Conservation (phyloP, 1,140 invertebrate species). For the Leptopilina clavipes region DNA sequence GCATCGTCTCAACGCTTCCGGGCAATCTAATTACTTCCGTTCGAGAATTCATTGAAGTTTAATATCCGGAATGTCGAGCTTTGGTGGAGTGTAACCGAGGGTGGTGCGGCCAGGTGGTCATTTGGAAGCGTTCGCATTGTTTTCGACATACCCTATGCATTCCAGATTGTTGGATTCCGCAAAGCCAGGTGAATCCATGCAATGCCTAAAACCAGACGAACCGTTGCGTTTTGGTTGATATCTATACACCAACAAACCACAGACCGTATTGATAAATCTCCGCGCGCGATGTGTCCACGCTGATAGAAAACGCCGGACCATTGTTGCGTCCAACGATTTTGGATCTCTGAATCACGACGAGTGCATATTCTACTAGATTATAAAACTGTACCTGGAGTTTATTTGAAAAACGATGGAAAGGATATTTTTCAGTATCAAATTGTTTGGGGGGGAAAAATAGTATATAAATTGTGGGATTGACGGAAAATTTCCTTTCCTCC, state of each 20-base stretch:
- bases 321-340: conserved; percentile 52
- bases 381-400: background rate
- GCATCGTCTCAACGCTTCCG: conserved; percentile 43
- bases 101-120: conserved; percentile 59
- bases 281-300: conserved; percentile 51
- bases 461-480: no score
- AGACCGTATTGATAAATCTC: conserved; percentile 55
- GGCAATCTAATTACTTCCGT: conserved; percentile 69
- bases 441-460: no score
- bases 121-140: conserved; percentile 59
- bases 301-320: conserved; percentile 57
- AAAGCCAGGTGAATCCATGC: conserved; percentile 62
- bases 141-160: conserved; percentile 53
- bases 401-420: background rate
- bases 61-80: conserved; percentile 63
- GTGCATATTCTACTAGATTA: background rate
- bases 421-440: no score
- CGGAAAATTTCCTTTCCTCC: no score
- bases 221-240: conserved; percentile 36
- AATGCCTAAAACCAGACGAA: conserved; percentile 53
- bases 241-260: conserved; percentile 40
- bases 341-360: conserved; percentile 45
- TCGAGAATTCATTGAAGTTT: conserved; percentile 60
- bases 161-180: conserved; percentile 59
- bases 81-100: conserved; percentile 39